Percentiles rank a stretch among this genome's conserved stretches.
These are phyloP conservation scores for Pegoplata infirma DNA, from an alignment of 2,888 invertebrate genomes.

Conservation along the genomic window DNA sequence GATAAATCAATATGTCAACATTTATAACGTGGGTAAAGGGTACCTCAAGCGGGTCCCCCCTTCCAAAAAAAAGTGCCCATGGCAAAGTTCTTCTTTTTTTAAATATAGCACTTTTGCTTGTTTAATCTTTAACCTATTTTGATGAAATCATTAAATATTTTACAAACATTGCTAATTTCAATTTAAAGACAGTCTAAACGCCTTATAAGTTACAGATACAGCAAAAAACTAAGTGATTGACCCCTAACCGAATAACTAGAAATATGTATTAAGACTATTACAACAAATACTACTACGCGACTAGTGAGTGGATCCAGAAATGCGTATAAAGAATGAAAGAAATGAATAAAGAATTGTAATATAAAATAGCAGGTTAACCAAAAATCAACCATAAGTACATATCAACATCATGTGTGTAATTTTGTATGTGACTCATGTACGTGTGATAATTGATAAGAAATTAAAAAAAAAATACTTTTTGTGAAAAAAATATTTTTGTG, in stretches of 20 bases:
- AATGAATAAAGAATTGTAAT: neutral
- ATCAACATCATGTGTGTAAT: neutral
- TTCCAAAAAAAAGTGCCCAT: too few species aligned
- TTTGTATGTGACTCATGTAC: neutral
- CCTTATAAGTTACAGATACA: neutral
- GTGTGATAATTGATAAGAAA: neutral
- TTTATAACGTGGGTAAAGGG: too few species aligned
- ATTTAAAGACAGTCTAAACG: too few species aligned
- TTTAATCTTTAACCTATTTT: too few species aligned
- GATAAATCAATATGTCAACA: too few species aligned
- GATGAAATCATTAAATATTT: too few species aligned
- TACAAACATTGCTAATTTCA: too few species aligned
- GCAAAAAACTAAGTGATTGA: conserved; percentile 49
- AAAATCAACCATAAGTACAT: neutral
- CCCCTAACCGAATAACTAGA: conserved; percentile 35
- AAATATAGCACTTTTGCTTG: too few species aligned
- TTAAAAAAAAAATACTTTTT: neutral
- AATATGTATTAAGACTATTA: neutral
- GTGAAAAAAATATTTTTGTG: too few species aligned
- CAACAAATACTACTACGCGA: too few species aligned
- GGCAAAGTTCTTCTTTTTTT: too few species aligned
- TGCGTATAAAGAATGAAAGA: neutral
- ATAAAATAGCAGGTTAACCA: neutral
- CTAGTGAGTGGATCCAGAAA: neutral
- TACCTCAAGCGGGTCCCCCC: too few species aligned